A percentile compares a stretch with the other conserved stretches of the same genome.
Evolutionary conservation across 2,113 vertebrate genomes (phyloP).

Genomic region (Amblyopsis rosae): DNA sequence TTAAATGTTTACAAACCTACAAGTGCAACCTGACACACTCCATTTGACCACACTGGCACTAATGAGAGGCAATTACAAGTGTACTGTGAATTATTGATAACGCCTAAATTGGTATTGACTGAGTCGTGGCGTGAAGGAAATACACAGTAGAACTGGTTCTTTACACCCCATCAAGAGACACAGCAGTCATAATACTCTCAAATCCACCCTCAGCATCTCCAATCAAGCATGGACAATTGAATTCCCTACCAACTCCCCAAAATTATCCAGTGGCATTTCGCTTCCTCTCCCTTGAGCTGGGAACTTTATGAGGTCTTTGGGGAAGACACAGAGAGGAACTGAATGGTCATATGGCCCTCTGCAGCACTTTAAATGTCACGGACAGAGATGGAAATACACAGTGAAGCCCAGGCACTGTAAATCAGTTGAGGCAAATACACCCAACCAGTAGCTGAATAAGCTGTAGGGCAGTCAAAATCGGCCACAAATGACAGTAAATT

Average conservation of each 20-base stretch:
- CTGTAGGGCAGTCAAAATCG: no score
- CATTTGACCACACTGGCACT: conserved; percentile 39
- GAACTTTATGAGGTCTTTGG: conserved; percentile 17
- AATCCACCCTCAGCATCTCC: conserved; percentile 28
- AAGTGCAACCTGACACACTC: not conserved
- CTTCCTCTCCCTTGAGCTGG: conserved; percentile 31
- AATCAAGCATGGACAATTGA: conserved; percentile 27
- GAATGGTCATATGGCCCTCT: conserved; percentile 6
- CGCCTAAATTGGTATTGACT: conserved; percentile 80
- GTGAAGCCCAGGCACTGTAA: conserved; percentile 8
- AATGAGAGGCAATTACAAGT: conserved; percentile 64
- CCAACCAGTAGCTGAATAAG: not conserved
- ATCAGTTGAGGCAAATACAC: conserved; percentile 6
- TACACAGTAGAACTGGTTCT: conserved; percentile 25
- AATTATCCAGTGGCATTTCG: conserved; percentile 26
- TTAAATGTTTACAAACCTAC: not conserved
- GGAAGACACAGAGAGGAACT: conserved; percentile 21
- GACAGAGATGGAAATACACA: conserved; percentile 28
- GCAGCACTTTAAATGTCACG: conserved; percentile 29
- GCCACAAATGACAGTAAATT: no score
- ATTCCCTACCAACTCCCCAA: conserved; percentile 30
- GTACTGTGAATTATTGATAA: conserved; percentile 81
- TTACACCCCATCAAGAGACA: conserved; percentile 33
- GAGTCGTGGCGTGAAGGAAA: conserved; percentile 61
- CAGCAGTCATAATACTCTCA: conserved; percentile 49